Conservation (phyloP, 2,113 vertebrate genomes). For the Puffinus mauretanicus region DNA sequence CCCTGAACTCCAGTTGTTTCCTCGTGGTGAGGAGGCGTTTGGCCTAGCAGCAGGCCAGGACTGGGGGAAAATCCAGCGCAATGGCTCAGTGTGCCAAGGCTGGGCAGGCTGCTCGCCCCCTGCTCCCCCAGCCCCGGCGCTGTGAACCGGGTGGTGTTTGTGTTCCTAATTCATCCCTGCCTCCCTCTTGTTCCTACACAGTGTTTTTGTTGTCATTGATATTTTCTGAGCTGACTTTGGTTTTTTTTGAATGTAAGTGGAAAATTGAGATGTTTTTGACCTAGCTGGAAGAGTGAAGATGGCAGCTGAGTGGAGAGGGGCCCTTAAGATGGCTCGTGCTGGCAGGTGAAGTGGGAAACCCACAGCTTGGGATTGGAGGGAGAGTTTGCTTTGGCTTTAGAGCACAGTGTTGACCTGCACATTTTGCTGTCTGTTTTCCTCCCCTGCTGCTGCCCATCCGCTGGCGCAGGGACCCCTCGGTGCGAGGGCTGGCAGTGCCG, state of each 20-base stretch:
- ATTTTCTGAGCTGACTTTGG: not conserved
- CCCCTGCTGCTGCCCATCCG: not conserved
- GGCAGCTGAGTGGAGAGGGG: not conserved
- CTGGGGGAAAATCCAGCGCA: rapidly evolving
- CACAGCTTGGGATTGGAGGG: not conserved
- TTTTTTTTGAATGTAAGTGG: not conserved
- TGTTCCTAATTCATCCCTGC: not conserved
- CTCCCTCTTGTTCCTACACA: not conserved
- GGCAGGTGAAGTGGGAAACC: not conserved
- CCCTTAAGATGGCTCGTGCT: not conserved
- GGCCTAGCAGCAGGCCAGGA: not conserved
- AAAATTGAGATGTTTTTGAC: not conserved
- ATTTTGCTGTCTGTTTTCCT: not conserved
- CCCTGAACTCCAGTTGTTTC: not conserved
- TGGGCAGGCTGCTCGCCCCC: not conserved
- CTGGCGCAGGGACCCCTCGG: no score
- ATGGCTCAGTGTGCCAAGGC: not conserved
- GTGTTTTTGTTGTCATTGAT: not conserved
- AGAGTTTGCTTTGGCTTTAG: not conserved
- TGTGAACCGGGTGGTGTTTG: rapidly evolving
- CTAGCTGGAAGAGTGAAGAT: not conserved
- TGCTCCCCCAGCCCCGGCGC: not conserved
- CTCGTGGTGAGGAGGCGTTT: not conserved
- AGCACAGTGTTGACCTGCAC: not conserved
- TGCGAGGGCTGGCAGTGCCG: not conserved